A percentile compares a stretch with the other conserved stretches of the same genome.
Conservation (phyloP, 2,797 vertebrate genomes). For the Coilia nasus region DNA sequence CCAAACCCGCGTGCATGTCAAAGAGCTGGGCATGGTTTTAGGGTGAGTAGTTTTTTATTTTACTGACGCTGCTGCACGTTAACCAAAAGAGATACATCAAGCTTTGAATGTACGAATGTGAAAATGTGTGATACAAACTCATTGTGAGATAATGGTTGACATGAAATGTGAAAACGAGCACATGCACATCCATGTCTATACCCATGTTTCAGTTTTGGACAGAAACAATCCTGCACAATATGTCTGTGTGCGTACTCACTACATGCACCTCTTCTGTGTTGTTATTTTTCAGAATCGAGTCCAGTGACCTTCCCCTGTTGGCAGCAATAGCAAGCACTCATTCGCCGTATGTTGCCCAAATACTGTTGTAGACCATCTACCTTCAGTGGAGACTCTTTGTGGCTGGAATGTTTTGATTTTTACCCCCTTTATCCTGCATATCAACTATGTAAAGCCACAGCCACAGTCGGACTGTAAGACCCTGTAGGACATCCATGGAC, state of each 20-base stretch:
- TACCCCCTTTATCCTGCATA: neutral
- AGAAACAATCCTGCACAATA: neutral
- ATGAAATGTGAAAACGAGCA: no score
- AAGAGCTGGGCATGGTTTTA: conserved; percentile 92
- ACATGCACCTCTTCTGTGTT: neutral
- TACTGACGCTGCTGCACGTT: neutral
- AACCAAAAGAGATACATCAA: neutral
- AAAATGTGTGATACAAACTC: no score
- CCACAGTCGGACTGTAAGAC: neutral
- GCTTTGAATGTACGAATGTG: neutral
- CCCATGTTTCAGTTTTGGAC: no score
- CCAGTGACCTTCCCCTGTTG: conserved; percentile 94
- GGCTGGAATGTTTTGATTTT: neutral
- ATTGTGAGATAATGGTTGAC: no score
- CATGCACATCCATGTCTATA: no score
- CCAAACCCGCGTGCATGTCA: conserved; percentile 96
- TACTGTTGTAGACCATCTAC: conserved; percentile 83
- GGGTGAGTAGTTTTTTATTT: conserved; percentile 77
- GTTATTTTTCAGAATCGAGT: conserved; percentile 86
- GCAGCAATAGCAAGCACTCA: conserved; percentile 97
- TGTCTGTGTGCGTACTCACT: neutral
- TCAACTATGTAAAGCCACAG: neutral
- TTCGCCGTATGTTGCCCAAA: conserved; percentile 97
- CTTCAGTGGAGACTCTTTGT: neutral
- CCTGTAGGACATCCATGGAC: conserved; percentile 1